Evolutionary conservation across 92 coral and sea anemone species (phyloP), one percentile per base, ranked within the genome.

Genomic region (Heliopora coerulea): DNA sequence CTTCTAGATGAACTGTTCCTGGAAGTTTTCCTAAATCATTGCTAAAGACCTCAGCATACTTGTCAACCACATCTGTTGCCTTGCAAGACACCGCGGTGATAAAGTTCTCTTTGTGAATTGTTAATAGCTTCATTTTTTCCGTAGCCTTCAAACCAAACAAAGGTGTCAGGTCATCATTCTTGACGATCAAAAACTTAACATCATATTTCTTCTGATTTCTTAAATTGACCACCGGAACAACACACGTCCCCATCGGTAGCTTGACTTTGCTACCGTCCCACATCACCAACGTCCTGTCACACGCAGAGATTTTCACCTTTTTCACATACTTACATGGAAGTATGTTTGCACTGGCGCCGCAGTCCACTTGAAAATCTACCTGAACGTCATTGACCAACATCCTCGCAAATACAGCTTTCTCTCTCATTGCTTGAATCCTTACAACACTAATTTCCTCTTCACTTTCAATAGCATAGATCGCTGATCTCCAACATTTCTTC

Each of bases 341-440:
- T 66, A 49, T 31, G 46, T 35, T 67, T 12, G 73, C 73, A 48
- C 85, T 56, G 31, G 85, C 79, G 0, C 87, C 85, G 62, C 91
- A 78, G 59, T 83, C 87, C 59, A 79, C 73, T 30, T 86, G 87
- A 67, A 86, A 86, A 13, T 37, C 72, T 44, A 84, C 67, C 30
- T 18, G 19, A 18, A 26, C 50, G 58, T 40, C 50, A 15, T 61
- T 73, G 34, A 65, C 82, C 56, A 80, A 18, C 79, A 79, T 80
- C 40, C 59, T 31, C 4, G 79, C 64, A 72, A 70, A 80, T 58
- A 70, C 79, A 8, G 83, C 83, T 37, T 18, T 54, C n/a, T 65
- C 74, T 54, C 37, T 54, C 58, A 54, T 26, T 19, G 67, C 75
- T 58, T 42, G 72, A 15, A 79, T 58, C 39, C 56, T 59, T 0